These are phyloP conservation scores for Lumbricus terrestris DNA, from an alignment of 2,888 invertebrate species.

Conservation along the genomic window DNA sequence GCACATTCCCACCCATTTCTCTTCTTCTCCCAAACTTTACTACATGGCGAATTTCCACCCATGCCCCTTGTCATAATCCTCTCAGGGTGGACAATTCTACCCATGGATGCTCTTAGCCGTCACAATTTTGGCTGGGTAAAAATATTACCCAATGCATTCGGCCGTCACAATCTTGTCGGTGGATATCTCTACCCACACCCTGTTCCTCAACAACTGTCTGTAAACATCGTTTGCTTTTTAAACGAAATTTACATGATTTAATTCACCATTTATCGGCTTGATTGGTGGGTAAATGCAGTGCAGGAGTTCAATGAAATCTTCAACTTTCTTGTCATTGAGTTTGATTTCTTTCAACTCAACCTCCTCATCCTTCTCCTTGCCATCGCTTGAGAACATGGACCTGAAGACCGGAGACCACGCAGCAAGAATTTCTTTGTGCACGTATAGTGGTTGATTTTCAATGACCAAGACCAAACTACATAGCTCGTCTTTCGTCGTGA, in stretches of 20 bases:
- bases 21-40: neutral
- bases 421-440: slow-evolving; percentile 50
- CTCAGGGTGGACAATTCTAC: neutral
- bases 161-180: neutral
- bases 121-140: neutral
- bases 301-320: slow-evolving; percentile 57
- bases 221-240: neutral
- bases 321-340: slow-evolving; percentile 48
- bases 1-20: neutral
- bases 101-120: neutral
- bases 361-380: slow-evolving; percentile 33
- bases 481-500: slow-evolving; percentile 47
- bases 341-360: slow-evolving; percentile 41
- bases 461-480: slow-evolving; percentile 48
- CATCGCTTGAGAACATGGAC: slow-evolving; percentile 45
- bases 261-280: slow-evolving; percentile 52
- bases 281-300: slow-evolving; percentile 60
- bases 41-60: neutral
- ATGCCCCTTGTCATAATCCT: neutral
- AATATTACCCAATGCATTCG: neutral
- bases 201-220: neutral
- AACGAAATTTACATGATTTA: neutral
- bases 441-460: slow-evolving; percentile 46
- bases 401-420: slow-evolving; percentile 53
- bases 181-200: neutral